A percentile compares a stretch with the other conserved stretches of the same genome.
These are phyloP conservation scores for Therioaphis trifolii DNA, from an alignment of 2,888 invertebrate genomes.

Conservation along the genomic window DNA sequence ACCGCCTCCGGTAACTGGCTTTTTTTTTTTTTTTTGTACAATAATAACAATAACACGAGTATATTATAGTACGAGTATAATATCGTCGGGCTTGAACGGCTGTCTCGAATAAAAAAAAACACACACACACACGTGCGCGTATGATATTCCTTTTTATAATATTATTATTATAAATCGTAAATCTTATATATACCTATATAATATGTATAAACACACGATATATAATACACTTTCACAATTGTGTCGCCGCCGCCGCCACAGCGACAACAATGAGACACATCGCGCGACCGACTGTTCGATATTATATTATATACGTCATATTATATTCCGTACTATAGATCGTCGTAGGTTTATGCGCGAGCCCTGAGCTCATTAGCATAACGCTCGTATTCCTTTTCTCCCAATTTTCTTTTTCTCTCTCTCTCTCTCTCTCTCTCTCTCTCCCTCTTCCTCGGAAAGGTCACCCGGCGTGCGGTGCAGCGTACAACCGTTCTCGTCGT, in stretches of 20 bases:
- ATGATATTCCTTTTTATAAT: too few species aligned
- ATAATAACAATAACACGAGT: neutral
- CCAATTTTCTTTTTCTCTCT: neutral
- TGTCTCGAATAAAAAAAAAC: neutral
- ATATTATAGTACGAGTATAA: slow-evolving; percentile 14
- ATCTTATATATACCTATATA: too few species aligned
- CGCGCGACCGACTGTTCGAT: neutral
- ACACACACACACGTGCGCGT: neutral
- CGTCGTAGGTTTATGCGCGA: neutral
- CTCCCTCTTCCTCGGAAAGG: neutral
- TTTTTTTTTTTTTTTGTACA: neutral
- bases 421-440: neutral
- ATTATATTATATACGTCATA: neutral
- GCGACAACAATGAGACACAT: slow-evolving; percentile 12
- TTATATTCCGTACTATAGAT: neutral
- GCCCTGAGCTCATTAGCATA: neutral
- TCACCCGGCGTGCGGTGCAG: neutral
- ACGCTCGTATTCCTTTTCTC: neutral
- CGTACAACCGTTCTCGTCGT: neutral
- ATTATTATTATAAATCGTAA: too few species aligned
- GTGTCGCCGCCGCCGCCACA: neutral
- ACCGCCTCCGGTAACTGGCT: neutral
- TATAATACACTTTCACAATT: slow-evolving; percentile 38
- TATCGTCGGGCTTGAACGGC: neutral
- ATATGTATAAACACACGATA: too few species aligned